Conservation (phyloP, 2,797 vertebrate species). For the Artibeus lituratus region DNA sequence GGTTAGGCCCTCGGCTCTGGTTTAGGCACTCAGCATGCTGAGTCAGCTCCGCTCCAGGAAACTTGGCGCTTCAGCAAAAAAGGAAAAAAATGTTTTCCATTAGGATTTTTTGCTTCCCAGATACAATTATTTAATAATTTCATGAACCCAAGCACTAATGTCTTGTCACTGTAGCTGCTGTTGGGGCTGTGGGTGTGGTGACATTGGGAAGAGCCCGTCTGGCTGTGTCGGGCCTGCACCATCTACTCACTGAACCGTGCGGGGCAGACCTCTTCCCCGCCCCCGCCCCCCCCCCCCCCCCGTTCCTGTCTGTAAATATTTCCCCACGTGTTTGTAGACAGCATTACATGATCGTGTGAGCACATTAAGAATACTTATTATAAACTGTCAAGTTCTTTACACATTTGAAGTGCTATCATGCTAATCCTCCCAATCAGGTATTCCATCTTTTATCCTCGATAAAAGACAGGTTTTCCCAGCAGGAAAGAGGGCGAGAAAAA, state of each 20-base stretch:
- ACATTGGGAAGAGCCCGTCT: neutral
- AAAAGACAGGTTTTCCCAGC: neutral
- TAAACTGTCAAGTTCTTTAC: neutral
- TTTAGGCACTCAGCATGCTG: neutral
- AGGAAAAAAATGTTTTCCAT: neutral
- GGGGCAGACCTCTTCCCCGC: neutral
- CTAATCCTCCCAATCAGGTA: neutral
- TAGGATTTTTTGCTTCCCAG: neutral
- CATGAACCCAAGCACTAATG: neutral
- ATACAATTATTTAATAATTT: neutral
- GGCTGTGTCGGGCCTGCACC: neutral
- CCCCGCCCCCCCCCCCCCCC: neutral
- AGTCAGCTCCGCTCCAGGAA: neutral
- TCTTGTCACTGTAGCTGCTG: neutral
- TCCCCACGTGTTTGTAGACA: neutral
- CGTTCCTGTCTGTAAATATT: neutral
- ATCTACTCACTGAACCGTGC: neutral
- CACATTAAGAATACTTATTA: neutral
- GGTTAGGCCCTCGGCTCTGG: neutral
- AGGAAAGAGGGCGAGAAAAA: neutral
- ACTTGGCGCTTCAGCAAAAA: neutral
- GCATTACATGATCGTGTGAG: neutral
- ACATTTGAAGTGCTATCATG: neutral
- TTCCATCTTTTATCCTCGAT: neutral
- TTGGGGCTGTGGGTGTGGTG: neutral